phyloP scores from a whole-genome alignment of 2,113 vertebrate species.

The Origma solitaria region DNA sequence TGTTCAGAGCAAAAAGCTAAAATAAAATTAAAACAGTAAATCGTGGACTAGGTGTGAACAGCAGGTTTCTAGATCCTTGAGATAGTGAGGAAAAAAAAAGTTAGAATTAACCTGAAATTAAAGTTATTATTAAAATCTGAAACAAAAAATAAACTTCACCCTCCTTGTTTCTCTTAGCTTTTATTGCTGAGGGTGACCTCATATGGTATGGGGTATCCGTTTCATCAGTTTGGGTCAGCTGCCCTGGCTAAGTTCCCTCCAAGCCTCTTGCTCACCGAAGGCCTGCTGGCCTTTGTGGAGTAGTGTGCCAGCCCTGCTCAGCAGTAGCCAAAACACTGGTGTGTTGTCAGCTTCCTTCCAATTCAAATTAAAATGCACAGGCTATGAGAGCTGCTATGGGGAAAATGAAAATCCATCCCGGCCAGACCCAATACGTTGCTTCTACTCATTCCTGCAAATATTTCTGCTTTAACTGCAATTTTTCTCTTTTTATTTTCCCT shows the following conservation, averaged over 20 bases:
- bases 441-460: background rate
- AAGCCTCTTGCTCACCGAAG: background rate
- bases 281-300: background rate
- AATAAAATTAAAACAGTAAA: background rate
- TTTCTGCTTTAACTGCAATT: accelerated
- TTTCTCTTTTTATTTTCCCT: background rate
- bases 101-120: background rate
- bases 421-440: background rate
- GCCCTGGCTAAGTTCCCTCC: background rate
- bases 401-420: background rate
- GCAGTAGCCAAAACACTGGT: background rate
- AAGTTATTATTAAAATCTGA: background rate
- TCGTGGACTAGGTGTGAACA: background rate
- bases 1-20: background rate
- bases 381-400: background rate
- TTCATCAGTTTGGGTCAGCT: background rate
- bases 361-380: background rate
- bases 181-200: background rate
- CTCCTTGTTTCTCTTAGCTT: background rate
- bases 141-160: background rate
- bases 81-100: background rate
- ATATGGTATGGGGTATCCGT: background rate
- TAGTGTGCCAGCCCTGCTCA: background rate
- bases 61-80: background rate
- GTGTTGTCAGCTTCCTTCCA: background rate